These are phyloP conservation scores for Toxonevra muliebris DNA, from an alignment of 2,888 invertebrate species.

Conservation along the genomic window DNA sequence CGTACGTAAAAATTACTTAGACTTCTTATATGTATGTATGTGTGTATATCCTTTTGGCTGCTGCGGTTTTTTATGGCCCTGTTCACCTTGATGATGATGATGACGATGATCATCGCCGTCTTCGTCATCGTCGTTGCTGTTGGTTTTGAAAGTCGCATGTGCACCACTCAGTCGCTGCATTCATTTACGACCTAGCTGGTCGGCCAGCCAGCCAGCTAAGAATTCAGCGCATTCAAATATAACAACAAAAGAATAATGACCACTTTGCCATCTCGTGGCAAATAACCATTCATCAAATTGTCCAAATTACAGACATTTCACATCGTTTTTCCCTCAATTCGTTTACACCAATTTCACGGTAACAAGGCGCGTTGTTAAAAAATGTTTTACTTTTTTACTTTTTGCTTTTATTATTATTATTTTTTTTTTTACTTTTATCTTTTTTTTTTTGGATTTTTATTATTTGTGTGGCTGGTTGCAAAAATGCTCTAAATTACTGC, in stretches of 20 bases:
- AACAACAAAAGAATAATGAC: constrained; percentile 59
- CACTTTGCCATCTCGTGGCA: constrained; percentile 65
- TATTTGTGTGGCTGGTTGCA: not conserved
- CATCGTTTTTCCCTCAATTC: constrained; percentile 61
- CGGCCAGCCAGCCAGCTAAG: too few species aligned
- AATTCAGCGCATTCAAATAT: constrained; percentile 20
- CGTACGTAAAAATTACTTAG: too few species aligned
- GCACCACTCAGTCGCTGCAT: too few species aligned
- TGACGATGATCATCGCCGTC: constrained; percentile 21
- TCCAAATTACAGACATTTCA: constrained; percentile 65
- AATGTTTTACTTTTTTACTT: constrained; percentile 3
- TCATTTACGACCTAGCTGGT: too few species aligned
- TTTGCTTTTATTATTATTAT: not conserved
- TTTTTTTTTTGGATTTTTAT: too few species aligned
- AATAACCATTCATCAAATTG: constrained; percentile 65
- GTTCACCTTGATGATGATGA: constrained; percentile 32
- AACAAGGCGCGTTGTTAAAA: constrained; percentile 11
- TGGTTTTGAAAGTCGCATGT: too few species aligned
- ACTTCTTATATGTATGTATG: constrained; percentile 21
- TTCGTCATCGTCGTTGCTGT: too few species aligned
- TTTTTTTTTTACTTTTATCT: not conserved
- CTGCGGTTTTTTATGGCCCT: constrained; percentile 25
- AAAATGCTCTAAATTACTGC: constrained; percentile 18
- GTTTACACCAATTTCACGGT: constrained; percentile 65
- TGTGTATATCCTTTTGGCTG: constrained; percentile 27